Evolutionary conservation across 2,113 vertebrate species (phyloP), one percentile per base, ranked within the genome.

Genomic region (Delphinapterus leucas): DNA sequence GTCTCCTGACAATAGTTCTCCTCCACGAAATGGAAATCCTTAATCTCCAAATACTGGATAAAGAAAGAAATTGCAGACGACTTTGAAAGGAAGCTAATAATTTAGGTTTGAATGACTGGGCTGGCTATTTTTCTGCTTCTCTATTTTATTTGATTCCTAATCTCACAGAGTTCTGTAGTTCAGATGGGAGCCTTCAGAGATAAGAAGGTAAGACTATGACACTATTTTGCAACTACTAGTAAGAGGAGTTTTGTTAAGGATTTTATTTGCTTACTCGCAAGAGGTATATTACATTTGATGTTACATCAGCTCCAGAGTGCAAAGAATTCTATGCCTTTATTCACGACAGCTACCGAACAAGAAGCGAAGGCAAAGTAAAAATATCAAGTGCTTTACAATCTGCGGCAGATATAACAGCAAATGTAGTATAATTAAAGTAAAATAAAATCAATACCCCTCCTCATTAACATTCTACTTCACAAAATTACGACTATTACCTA

Each of bases 401-500:
- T 36, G 14, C 25, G 65, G 60, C 86, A 80, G 68, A 76, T 80
- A 95, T 25, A 97, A 80, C 70, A 96, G 89, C 77, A 93, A 93
- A 89, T 67, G 79, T 63, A 87, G 80, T 36, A 53, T 96, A 96
- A 96, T 88, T 91, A 93, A 93, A 71, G 63, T 73, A 88, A 97
- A 95, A 97, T 70, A 83, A 96, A 96, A 97, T 98, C 89, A 95
- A 97, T 97, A 84, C 33, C 25, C 84, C 49, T 92, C 74, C 91
- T 97, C 96, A 93, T 97, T 96, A 97, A 71, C 84, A 97, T 97
- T 97, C 96, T 86, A 84, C 92, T 74, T 96, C 81, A 92, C 90
- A 90, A 97, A 96, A 90, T 82, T 95, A 82, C 88, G 92, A 93
- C 93, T 97, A 95, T 97, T 95, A 95, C 67, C 92, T 71, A 26